phyloP scores from a whole-genome alignment of 2,888 invertebrate genomes.

The Dryomyza anilis region DNA sequence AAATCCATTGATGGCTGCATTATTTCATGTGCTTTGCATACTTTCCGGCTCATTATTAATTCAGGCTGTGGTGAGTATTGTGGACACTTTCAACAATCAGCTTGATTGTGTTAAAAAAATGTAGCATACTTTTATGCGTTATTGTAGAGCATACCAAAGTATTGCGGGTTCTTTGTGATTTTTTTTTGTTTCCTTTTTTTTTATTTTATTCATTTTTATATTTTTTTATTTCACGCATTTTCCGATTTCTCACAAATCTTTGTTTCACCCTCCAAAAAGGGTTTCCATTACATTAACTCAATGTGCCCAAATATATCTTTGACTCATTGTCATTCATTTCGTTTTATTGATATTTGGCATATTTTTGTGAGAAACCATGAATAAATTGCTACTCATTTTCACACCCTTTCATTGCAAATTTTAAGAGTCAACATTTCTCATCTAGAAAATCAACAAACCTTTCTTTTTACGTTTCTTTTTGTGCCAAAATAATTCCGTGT shows the following conservation, averaged over 20 bases:
- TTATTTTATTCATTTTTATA: not conserved
- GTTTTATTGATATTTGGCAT: not conserved
- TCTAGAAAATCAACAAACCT: no score
- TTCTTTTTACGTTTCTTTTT: no score
- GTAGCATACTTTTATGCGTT: conserved; percentile 13
- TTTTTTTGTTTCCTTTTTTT: not conserved
- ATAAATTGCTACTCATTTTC: no score
- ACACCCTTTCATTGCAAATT: no score
- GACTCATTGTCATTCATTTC: not conserved
- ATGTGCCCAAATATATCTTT: not conserved
- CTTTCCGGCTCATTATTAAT: conserved; percentile 21
- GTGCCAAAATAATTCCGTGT: no score
- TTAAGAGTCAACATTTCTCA: no score
- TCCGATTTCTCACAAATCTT: no score
- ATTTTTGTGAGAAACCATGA: no score
- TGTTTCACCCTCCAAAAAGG: not conserved
- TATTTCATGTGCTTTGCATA: conserved; percentile 14
- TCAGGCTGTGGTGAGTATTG: conserved; percentile 1
- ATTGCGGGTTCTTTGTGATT: conserved; percentile 8
- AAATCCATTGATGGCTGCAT: not conserved
- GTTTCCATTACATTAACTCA: conserved; percentile 17
- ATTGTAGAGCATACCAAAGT: conserved; percentile 1
- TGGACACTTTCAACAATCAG: conserved; percentile 20
- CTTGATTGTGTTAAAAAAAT: conserved; percentile 8
- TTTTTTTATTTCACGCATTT: no score